Evolutionary conservation across 1,140 invertebrate genomes (phyloP).

Genomic region (Harpegnathos saltator): DNA sequence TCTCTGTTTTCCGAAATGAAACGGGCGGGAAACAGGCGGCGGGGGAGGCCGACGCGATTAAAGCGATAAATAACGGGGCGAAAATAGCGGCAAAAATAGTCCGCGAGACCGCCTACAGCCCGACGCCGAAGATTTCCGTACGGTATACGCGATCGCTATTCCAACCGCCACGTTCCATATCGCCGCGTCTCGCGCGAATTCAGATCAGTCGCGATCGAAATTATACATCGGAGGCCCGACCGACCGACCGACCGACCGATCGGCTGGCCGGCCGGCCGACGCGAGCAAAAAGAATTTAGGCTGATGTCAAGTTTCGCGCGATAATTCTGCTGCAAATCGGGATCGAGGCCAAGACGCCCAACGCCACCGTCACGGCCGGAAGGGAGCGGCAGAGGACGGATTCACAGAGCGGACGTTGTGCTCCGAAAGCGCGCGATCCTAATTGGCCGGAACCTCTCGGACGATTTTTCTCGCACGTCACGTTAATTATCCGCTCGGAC

Average conservation of each 20-base stretch:
- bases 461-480: too few species aligned
- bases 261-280: background rate
- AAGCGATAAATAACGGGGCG: constrained; percentile 10
- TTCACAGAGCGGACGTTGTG: background rate
- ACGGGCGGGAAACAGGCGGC: background rate
- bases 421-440: too few species aligned
- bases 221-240: background rate
- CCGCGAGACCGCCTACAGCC: background rate
- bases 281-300: constrained; percentile 46
- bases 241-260: background rate
- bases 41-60: background rate
- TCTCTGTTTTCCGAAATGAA: background rate
- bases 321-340: constrained; percentile 65
- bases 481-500: too few species aligned
- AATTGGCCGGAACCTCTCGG: too few species aligned
- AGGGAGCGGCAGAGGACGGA: constrained; percentile 25
- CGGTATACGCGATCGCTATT: constrained; percentile 3
- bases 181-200: background rate
- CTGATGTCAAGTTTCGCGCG: constrained; percentile 45
- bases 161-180: background rate
- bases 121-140: constrained; percentile 7
- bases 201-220: constrained; percentile 13
- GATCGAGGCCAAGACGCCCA: constrained; percentile 65
- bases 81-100: constrained; percentile 13
- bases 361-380: background rate